These are phyloP conservation scores for Acanthosepion pharaonis DNA, from an alignment of 2,888 invertebrate species.

Conservation along the genomic window DNA sequence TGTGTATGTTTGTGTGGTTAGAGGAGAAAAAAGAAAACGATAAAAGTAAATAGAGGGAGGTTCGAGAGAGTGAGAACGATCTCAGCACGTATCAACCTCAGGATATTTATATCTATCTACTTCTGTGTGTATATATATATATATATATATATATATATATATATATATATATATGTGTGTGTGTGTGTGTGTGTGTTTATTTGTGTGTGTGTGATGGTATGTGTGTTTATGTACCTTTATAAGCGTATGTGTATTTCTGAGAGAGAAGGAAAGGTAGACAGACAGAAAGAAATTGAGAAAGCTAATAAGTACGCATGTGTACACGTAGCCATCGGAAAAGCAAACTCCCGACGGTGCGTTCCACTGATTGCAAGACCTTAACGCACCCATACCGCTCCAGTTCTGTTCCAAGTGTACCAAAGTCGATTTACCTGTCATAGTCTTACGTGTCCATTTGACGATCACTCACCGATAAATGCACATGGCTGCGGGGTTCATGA, in stretches of 20 bases:
- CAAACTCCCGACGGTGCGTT: conserved; percentile 17
- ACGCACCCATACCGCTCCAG: background rate
- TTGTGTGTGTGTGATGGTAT: too few relatives aligned
- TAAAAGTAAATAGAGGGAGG: too few relatives aligned
- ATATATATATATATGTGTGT: too few relatives aligned
- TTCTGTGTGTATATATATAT: too few relatives aligned
- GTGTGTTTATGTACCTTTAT: background rate
- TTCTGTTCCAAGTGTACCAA: conserved; percentile 23
- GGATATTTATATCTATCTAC: background rate
- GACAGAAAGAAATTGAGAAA: background rate
- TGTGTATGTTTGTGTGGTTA: too few relatives aligned
- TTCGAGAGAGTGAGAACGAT: too few relatives aligned
- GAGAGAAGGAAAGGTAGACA: background rate
- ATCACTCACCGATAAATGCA: conserved; percentile 33
- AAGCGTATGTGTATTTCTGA: background rate
- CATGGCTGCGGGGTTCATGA: conserved; percentile 23
- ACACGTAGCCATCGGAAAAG: background rate
- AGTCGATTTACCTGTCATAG: conserved; percentile 23
- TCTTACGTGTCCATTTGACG: conserved; percentile 33
- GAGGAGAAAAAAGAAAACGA: too few relatives aligned
- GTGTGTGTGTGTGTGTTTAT: too few relatives aligned
- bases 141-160: too few relatives aligned
- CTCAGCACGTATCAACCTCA: too few relatives aligned
- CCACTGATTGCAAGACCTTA: background rate
- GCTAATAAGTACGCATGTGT: background rate